Base-by-base conservation (phyloP, 2,797 vertebrate genomes). In the Gambelia wislizenii region DNA sequence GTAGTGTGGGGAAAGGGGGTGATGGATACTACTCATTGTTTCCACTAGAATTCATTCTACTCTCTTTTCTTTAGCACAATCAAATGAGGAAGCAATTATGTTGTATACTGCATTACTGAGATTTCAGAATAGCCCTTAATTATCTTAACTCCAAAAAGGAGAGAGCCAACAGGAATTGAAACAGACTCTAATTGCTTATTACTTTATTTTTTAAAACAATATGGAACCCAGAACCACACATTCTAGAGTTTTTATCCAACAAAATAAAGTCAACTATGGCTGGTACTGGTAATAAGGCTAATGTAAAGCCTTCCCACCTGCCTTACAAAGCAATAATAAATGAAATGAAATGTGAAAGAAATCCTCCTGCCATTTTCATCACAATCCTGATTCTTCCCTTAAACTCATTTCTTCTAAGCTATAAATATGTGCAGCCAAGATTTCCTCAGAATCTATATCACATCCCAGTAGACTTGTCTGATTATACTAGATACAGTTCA, bases 1-100 rank as follows among this genome's bases (percentile, higher is more conserved):
- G 90, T 96, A 97, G 95, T 96, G 87, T 95, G 91, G 95, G 95
- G 96, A 96, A 95, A 96, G 95, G 92, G 96, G 94, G 89, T 91
- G 95, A 96, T 95, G 94, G 92, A 94, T 94, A 59, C 87, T 92
- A 81, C 92, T 95, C 94, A 91, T 96, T 96, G 95, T 94, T 96
- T 96, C 91, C 93, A 94, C 56, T 95, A 96, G 94, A 96, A 94
- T 95, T 96, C 94, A 92, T 94, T 95, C 93, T 91, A 86, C 95
- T 93, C 94, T 86, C 96, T 95, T 94, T 93, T 94, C 93, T 91
- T 96, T 94, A 95, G 96, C 96, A 95, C 69, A 69, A 81, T 95
- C 96, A 95, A 92, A 89, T 94, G 91, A 92, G 86, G 90, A 83
- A 85, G 92, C 87, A 92, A 87, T 96, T 91, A 49, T 91, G 87